A percentile compares a stretch with the other conserved stretches of the same genome.
Conservation (phyloP, 2,113 vertebrate genomes). For the Poeciliopsis prolifica region DNA sequence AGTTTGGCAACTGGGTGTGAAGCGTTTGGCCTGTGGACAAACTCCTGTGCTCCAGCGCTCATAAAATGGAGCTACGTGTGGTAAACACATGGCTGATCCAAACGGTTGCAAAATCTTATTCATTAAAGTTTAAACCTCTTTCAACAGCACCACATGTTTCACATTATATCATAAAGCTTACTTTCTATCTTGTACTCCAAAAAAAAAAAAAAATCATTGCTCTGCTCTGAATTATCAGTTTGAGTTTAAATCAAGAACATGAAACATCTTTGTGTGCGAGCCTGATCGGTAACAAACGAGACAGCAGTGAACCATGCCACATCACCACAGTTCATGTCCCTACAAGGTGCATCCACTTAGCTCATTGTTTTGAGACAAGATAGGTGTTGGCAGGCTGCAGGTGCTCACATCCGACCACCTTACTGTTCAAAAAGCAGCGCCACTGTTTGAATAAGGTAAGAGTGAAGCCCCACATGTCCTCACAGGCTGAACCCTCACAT, state of each 20-base stretch:
- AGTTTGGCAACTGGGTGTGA: slow-evolving; percentile 49
- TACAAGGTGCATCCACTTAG: slow-evolving; percentile 71
- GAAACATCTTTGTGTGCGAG: slow-evolving; percentile 14
- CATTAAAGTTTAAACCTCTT: slow-evolving; percentile 28
- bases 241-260: slow-evolving; percentile 32
- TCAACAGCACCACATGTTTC: slow-evolving; percentile 33
- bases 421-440: slow-evolving; percentile 46
- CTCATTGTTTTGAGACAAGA: slow-evolving; percentile 69
- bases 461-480: slow-evolving; percentile 38
- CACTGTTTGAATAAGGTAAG: slow-evolving; percentile 9
- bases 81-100: slow-evolving; percentile 55
- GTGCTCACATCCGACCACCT: slow-evolving; percentile 62
- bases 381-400: slow-evolving; percentile 59
- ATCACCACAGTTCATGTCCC: slow-evolving; percentile 44
- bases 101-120: slow-evolving; percentile 30
- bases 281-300: slow-evolving; percentile 23
- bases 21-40: slow-evolving; percentile 40
- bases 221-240: slow-evolving; percentile 34
- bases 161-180: slow-evolving; percentile 38
- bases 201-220: slow-evolving; percentile 11
- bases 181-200: slow-evolving; percentile 19
- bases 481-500: slow-evolving; percentile 45
- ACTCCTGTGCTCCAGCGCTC: slow-evolving; percentile 27
- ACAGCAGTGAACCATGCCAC: slow-evolving; percentile 28
- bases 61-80: slow-evolving; percentile 44